Percentiles rank a stretch among this genome's conserved stretches.
phyloP scores from a whole-genome alignment of 2,797 vertebrate genomes.

The Podargus strigoides region DNA sequence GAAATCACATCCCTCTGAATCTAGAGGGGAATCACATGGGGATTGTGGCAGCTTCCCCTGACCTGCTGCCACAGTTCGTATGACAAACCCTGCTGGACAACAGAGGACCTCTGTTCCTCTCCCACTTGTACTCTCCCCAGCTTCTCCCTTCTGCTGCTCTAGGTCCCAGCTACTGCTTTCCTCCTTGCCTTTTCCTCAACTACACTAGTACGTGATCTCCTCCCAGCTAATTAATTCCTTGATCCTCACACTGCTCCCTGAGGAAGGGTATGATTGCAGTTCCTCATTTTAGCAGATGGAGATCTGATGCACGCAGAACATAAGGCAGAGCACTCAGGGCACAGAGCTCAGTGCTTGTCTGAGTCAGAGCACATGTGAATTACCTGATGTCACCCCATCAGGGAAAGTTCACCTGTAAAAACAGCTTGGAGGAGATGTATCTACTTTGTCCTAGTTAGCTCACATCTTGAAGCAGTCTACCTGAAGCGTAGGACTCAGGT shows the following conservation, averaged over 20 bases:
- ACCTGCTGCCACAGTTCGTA: not conserved
- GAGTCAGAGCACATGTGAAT: not conserved
- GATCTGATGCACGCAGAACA: not conserved
- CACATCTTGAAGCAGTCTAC: not conserved
- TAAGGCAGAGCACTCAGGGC: not conserved
- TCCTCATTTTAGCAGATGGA: fast-evolving
- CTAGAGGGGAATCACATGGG: not conserved
- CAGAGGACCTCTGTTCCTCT: not conserved
- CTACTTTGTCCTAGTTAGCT: not conserved
- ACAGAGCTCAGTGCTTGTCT: not conserved
- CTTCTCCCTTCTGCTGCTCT: not conserved
- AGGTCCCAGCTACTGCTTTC: not conserved
- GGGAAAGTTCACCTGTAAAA: not conserved
- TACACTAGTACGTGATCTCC: fast-evolving
- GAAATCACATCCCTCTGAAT: not conserved
- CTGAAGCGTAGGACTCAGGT: not conserved
- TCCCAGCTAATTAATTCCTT: not conserved
- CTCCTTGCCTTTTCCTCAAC: not conserved
- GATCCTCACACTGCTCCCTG: not conserved
- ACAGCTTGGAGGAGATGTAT: not conserved
- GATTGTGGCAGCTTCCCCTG: not conserved
- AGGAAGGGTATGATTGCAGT: not conserved
- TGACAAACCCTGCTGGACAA: not conserved
- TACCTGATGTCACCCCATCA: not conserved
- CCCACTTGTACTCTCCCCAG: not conserved